Conservation (phyloP, 2,797 vertebrate genomes). For the Delichon dasypus region DNA sequence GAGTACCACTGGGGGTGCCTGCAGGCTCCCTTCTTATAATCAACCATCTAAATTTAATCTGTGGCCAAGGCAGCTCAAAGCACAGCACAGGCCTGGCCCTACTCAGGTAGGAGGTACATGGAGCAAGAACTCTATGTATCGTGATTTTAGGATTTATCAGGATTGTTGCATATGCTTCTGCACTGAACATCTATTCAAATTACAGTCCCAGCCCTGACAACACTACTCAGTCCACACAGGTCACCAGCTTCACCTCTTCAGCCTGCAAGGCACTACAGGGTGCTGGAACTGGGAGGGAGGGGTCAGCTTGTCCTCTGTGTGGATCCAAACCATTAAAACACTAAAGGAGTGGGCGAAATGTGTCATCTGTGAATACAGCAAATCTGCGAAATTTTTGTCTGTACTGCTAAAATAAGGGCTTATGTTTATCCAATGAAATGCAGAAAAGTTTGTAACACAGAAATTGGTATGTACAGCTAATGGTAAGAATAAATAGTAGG, state of each 20-base stretch:
- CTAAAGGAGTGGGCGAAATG: background rate
- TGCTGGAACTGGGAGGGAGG: background rate
- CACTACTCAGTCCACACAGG: background rate
- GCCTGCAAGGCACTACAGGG: too few relatives aligned
- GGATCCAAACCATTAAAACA: background rate
- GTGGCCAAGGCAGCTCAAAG: background rate
- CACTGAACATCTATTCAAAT: background rate
- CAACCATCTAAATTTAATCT: too few relatives aligned
- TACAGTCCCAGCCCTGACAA: background rate
- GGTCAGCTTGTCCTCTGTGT: background rate
- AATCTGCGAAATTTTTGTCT: background rate
- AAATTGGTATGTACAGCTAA: background rate
- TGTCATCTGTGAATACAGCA: background rate
- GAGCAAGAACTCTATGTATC: fast-evolving
- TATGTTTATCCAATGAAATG: background rate
- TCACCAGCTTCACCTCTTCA: background rate
- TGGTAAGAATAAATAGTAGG: background rate
- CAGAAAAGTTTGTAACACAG: background rate
- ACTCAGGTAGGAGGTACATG: fast-evolving
- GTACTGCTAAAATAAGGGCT: background rate
- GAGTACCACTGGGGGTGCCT: background rate
- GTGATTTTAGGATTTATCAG: background rate
- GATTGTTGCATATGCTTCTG: background rate
- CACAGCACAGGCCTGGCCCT: background rate
- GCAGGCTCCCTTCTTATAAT: background rate